A percentile compares a stretch with the other conserved stretches of the same genome.
These are phyloP conservation scores for Clupea harengus DNA, from an alignment of 2,113 vertebrate species.

Conservation along the genomic window DNA sequence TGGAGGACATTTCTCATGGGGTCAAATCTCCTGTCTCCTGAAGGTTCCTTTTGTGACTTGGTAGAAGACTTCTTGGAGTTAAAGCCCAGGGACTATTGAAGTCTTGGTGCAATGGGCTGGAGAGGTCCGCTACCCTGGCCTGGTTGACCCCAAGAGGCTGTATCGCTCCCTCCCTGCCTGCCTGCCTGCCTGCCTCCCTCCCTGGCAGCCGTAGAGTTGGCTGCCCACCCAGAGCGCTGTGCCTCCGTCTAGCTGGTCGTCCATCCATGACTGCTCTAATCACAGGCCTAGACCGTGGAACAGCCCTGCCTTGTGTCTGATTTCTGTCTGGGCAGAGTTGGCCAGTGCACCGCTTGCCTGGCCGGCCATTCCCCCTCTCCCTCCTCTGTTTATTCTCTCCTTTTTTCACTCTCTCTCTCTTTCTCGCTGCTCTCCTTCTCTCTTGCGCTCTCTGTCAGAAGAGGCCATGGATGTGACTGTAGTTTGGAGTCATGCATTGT, in stretches of 20 bases:
- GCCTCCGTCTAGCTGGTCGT: constrained; percentile 34
- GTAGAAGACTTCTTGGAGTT: neutral
- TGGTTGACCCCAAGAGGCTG: neutral
- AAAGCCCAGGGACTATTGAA: neutral
- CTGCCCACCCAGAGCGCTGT: constrained; percentile 35
- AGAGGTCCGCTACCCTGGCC: neutral
- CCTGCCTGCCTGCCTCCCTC: neutral
- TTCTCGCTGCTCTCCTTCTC: neutral
- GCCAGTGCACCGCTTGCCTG: constrained; percentile 27
- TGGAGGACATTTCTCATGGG: neutral
- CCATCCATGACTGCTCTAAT: constrained; percentile 54
- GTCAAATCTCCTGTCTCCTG: neutral
- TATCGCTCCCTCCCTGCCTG: neutral
- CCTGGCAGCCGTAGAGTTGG: constrained; percentile 43
- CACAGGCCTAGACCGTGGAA: constrained; percentile 49
- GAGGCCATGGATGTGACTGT: neutral
- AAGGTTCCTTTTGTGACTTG: neutral
- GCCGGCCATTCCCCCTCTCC: neutral
- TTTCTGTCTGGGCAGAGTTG: constrained; percentile 51
- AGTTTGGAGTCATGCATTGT: neutral
- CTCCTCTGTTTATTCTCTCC: neutral
- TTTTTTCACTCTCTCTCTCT: neutral
- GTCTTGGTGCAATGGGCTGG: neutral
- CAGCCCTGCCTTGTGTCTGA: constrained; percentile 51
- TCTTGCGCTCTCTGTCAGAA: neutral